Percentiles rank a stretch among this genome's conserved stretches.
Evolutionary conservation across 2,888 invertebrate species (phyloP).

Genomic region (Catocala nupta): DNA sequence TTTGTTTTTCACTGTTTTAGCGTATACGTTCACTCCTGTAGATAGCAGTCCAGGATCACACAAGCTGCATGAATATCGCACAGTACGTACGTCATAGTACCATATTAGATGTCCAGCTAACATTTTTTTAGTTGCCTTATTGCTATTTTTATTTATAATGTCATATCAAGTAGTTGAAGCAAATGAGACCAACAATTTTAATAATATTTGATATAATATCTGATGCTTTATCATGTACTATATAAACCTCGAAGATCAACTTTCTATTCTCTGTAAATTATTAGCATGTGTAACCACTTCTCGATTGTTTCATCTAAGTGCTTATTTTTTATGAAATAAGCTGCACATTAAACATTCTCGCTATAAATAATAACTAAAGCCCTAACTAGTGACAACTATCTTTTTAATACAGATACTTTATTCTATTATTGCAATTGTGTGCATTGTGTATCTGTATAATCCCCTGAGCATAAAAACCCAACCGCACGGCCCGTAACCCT

Average conservation of each 20-base stretch:
- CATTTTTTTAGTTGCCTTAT: slow-evolving; percentile 13
- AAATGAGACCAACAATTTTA: slow-evolving; percentile 14
- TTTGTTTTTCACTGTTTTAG: slow-evolving; percentile 68
- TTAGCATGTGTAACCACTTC: neutral
- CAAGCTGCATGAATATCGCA: slow-evolving; percentile 79
- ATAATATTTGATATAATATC: neutral
- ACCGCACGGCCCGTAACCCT: slow-evolving; percentile 74
- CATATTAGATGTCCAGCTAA: slow-evolving; percentile 63
- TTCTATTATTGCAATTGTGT: slow-evolving; percentile 66
- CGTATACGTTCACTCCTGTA: slow-evolving; percentile 73
- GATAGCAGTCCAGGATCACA: slow-evolving; percentile 75
- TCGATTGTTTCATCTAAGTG: slow-evolving; percentile 8
- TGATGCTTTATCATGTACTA: too few species aligned
- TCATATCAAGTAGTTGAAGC: slow-evolving; percentile 18
- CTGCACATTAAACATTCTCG: slow-evolving; percentile 36
- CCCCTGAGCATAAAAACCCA: slow-evolving; percentile 74
- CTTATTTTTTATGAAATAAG: slow-evolving; percentile 4
- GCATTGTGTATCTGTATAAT: slow-evolving; percentile 80
- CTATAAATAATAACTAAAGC: slow-evolving; percentile 17
- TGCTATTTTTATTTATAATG: slow-evolving; percentile 8
- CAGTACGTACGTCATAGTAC: slow-evolving; percentile 69
- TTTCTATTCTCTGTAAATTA: too few species aligned
- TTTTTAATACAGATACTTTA: slow-evolving; percentile 45
- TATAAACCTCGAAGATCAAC: too few species aligned
- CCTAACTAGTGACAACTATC: slow-evolving; percentile 29